Percentiles rank a stretch among this genome's conserved stretches.
These are phyloP conservation scores for Streptopelia turtur DNA, from an alignment of 2,797 vertebrate species.

Conservation along the genomic window DNA sequence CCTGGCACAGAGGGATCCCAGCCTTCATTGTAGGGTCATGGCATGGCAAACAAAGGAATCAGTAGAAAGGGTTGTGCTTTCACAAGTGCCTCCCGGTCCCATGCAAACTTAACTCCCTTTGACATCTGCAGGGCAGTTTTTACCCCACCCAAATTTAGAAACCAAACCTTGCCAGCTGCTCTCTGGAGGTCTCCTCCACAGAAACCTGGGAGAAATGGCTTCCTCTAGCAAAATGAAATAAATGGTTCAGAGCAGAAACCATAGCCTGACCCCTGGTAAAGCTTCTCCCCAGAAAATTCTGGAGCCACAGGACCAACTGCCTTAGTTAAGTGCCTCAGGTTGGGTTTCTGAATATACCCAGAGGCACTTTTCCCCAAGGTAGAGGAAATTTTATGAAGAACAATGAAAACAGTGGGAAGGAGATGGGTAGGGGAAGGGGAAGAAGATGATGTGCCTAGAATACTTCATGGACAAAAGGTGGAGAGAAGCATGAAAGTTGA, in stretches of 20 bases:
- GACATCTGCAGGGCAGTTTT: not conserved
- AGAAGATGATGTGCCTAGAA: not conserved
- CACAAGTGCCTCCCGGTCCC: not conserved
- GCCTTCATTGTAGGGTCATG: not conserved
- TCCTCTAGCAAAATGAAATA: not conserved
- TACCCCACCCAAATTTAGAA: not conserved
- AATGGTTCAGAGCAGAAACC: not conserved
- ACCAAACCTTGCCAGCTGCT: not conserved
- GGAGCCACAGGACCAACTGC: not conserved
- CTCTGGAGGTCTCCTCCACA: not conserved
- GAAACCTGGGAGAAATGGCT: not conserved
- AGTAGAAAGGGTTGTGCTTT: not conserved
- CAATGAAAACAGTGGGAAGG: not conserved
- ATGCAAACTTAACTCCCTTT: not conserved
- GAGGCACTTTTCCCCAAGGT: rapidly evolving
- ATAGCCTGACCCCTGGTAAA: not conserved
- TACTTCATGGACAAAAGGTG: not conserved
- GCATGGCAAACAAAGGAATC: slow-evolving; percentile 30
- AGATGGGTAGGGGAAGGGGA: rapidly evolving
- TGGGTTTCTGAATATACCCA: not conserved
- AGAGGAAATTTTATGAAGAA: not conserved
- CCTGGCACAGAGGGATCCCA: slow-evolving; percentile 27
- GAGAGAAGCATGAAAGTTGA: not conserved
- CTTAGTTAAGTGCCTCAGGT: not conserved
- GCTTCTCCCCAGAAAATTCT: not conserved